These are phyloP conservation scores for Prionace glauca DNA, from an alignment of 2,797 vertebrate species.

Conservation along the genomic window DNA sequence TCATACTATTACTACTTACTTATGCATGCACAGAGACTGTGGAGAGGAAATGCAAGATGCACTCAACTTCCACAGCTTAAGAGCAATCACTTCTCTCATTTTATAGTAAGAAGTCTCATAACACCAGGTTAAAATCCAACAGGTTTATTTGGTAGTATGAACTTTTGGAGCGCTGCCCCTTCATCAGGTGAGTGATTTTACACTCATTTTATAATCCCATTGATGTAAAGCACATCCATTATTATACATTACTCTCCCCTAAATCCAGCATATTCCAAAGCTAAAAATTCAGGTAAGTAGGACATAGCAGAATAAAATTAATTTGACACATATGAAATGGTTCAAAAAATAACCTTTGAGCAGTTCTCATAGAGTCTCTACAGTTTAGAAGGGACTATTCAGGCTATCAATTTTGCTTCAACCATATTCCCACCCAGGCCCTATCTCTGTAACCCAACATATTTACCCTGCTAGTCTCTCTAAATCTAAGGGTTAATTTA, in stretches of 20 bases:
- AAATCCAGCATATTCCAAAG: neutral
- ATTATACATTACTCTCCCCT: neutral
- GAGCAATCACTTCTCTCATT: neutral
- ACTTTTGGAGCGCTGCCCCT: no score
- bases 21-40: neutral
- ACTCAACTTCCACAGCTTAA: neutral
- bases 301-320: neutral
- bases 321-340: neutral
- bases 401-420: no score
- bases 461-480: no score
- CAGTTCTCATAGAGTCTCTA: neutral
- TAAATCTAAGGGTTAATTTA: no score
- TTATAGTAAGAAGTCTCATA: no score
- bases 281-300: neutral
- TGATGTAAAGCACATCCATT: neutral
- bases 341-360: neutral
- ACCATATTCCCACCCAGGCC: no score
- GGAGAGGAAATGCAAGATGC: neutral
- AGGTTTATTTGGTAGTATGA: no score
- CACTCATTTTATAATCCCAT: neutral
- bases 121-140: no score
- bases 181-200: no score
- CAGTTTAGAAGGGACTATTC: no score
- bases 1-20: neutral
- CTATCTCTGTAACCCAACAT: no score